Evolutionary conservation across 1,140 invertebrate genomes (phyloP).

Genomic region (Archivesica marissinica): DNA sequence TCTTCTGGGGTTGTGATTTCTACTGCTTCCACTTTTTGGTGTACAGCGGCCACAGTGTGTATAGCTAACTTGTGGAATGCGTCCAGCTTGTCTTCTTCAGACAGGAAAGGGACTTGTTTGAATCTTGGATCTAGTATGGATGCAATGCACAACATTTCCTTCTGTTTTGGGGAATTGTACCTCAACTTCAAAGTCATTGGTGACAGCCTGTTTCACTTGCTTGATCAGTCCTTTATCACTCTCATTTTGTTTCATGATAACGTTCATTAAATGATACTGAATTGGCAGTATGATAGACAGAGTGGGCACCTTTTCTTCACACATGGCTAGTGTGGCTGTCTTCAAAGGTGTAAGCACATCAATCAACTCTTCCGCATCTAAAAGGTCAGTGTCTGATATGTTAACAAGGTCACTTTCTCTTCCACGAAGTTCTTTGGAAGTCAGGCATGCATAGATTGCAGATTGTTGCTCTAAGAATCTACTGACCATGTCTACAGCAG

Average conservation of each 20-base stretch:
- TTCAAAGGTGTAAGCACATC: slow-evolving; percentile 43
- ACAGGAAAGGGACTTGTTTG: neutral
- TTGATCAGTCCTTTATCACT: too few species aligned
- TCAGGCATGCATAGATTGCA: slow-evolving; percentile 29
- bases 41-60: too few species aligned
- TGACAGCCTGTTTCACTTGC: too few species aligned
- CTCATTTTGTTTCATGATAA: too few species aligned
- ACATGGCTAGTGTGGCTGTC: slow-evolving; percentile 26
- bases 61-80: neutral
- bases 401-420: slow-evolving; percentile 20
- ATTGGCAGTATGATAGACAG: slow-evolving; percentile 54
- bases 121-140: neutral
- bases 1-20: neutral
- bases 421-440: neutral
- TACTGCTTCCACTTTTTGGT: neutral
- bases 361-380: neutral
- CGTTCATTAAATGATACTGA: too few species aligned
- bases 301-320: slow-evolving; percentile 38
- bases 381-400: neutral
- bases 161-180: neutral
- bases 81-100: neutral
- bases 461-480: slow-evolving; percentile 65
- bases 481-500: slow-evolving; percentile 69
- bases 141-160: too few species aligned
- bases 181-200: too few species aligned